A percentile compares a stretch with the other conserved stretches of the same genome.
These are phyloP conservation scores for Amphimallon solstitiale DNA, from an alignment of 2,888 invertebrate species.

Conservation along the genomic window DNA sequence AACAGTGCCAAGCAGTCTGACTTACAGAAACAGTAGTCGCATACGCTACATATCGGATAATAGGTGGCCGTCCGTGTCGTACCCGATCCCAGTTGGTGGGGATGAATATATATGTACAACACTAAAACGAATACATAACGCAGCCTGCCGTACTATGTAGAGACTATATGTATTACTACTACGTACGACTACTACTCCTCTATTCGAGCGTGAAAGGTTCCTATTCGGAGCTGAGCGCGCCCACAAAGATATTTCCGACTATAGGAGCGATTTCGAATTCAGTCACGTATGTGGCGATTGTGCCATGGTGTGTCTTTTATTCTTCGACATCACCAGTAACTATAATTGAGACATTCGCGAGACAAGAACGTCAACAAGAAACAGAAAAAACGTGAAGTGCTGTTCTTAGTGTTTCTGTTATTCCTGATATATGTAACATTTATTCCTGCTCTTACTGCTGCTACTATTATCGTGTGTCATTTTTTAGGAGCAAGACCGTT, in stretches of 20 bases:
- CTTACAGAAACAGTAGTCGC: slow-evolving; percentile 29
- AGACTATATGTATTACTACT: neutral
- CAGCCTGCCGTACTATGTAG: slow-evolving; percentile 3
- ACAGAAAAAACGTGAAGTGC: neutral
- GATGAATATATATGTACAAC: slow-evolving; percentile 23
- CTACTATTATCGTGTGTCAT: no score
- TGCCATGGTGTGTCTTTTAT: neutral
- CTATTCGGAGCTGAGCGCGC: slow-evolving; percentile 32
- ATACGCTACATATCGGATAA: slow-evolving; percentile 17
- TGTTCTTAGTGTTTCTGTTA: no score
- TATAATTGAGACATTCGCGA: no score
- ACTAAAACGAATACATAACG: slow-evolving; percentile 15
- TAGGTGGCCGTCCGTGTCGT: slow-evolving; percentile 7
- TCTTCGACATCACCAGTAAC: no score
- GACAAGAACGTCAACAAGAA: neutral
- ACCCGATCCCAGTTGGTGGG: slow-evolving; percentile 14
- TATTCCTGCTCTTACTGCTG: no score
- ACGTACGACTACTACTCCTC: neutral
- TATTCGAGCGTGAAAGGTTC: slow-evolving; percentile 43
- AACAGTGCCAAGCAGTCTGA: slow-evolving; percentile 50
- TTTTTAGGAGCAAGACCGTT: no score
- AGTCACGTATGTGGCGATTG: slow-evolving; percentile 1
- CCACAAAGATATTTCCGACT: slow-evolving; percentile 38
- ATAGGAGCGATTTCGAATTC: slow-evolving; percentile 3
- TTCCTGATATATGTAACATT: no score